phyloP scores from a whole-genome alignment of 2,797 vertebrate genomes.

The Caiman crocodilus region DNA sequence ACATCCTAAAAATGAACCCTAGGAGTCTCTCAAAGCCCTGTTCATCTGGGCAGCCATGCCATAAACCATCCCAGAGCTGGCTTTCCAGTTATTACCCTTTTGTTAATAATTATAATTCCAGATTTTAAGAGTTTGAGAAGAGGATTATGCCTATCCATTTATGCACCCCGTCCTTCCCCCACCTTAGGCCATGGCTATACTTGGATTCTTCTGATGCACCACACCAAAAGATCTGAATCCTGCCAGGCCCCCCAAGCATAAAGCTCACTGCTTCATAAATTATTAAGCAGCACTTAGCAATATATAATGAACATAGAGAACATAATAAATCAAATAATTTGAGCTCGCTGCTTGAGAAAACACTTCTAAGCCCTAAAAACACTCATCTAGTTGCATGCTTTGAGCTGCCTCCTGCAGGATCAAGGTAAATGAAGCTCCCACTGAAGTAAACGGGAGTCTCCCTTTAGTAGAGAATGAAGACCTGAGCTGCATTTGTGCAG shows the following conservation, averaged over 20 bases:
- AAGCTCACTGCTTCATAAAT: not conserved
- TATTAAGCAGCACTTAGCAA: not conserved
- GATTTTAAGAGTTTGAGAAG: not conserved
- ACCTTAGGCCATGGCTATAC: fast-evolving
- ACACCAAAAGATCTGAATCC: not conserved
- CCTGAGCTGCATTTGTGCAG: not conserved
- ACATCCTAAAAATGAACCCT: not conserved
- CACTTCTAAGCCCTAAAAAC: not conserved
- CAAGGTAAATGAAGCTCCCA: not conserved
- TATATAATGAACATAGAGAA: not conserved
- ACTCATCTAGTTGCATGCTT: not conserved
- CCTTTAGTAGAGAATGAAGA: fast-evolving
- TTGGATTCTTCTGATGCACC: not conserved
- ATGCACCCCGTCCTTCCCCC: no score
- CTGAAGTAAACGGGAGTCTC: not conserved
- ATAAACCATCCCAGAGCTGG: not conserved
- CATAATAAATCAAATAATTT: not conserved
- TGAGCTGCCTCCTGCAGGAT: not conserved
- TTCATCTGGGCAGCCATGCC: not conserved
- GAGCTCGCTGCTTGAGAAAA: not conserved
- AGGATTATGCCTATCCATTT: not conserved
- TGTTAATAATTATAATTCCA: not conserved
- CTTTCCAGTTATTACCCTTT: not conserved
- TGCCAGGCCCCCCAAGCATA: not conserved
- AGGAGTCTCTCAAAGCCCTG: not conserved